Base-by-base conservation (phyloP, 2,113 vertebrate genomes). In the Sialia sialis region DNA sequence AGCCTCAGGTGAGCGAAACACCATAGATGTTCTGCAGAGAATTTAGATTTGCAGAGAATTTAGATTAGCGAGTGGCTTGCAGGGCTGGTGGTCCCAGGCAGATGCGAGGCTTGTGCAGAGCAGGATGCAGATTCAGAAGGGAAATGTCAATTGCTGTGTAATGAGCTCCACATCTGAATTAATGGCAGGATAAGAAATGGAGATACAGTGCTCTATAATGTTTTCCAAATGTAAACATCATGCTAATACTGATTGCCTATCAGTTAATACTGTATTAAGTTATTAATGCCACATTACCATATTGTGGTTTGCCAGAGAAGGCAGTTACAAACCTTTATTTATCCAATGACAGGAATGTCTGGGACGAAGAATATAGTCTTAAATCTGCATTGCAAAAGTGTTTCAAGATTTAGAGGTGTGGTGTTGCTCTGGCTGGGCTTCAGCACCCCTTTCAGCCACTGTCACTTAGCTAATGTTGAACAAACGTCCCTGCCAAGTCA, bases 1-100 rank as follows among this genome's bases (percentile, higher is more conserved):
- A 39, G 59, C 19, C 63, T n/a, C 14, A 1, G 22, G 30, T 6
- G 80, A 51, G 38, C 1, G 0, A n/a, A 60, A 8, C 0, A 27
- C 51, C 21, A 0, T 1, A 51, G 34, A 21, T 70, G 16, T 23
- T 62, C 26, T 30, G 68, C 56, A 13, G 80, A 13, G 52, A 26
- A 5, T n/a, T 52, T 4, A 10, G 43, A 13, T 51, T 55, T 25
- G 54, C 44, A 10, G 66, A 16, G 54, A 29, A 11, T 30, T 58
- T 3, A 19, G 27, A 17, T 58, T 21, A 3, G 34, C 0, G 2
- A 56, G 64, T 6, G 23, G 36, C 12, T 30, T 21, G 2, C 62
- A 3, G 69, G 48, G 26, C 73, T 46, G 77, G 15, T 3, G 7
- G 25, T 49, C 59, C 48, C 4, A 27, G 11, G 36, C 39, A 43